Evolutionary conservation across 1,140 invertebrate genomes (phyloP), one percentile per base, ranked within the genome.

Genomic region (Leptopilina boulardi): DNA sequence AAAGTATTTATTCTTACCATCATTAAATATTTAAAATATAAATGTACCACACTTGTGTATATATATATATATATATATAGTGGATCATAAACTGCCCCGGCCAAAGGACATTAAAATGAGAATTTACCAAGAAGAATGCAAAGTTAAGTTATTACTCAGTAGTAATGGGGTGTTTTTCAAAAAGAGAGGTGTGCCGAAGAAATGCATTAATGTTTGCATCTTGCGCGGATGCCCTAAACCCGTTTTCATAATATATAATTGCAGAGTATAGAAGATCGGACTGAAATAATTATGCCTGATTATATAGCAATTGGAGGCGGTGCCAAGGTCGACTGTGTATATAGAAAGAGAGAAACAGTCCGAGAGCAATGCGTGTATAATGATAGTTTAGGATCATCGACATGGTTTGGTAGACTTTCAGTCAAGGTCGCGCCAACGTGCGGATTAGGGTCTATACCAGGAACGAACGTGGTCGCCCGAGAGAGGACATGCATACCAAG

Each of bases 391-490:
- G 59, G 59, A 66, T 34, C 23, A 66, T 66, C 59, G 26, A 2
- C 59, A 66, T 5, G 26, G 59, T 66, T 66, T 30, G 26, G 13
- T 66, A 66, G 26, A 30, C 23, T 66, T 66, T 30, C 1, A 66
- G 59, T 75, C 70, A 41, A 42, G 77, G 70, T 66, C 70, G 26
- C n/a, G n/a, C n/a, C n/a, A 30, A 10, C 44, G 41, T 5, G n/a
- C n/a, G 44, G 44, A 82, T 80, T 79, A 83, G 77, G 70, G 54
- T 19, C 59, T 82, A 71, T 54, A 26, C 8, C 70, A 15, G 23
- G 71, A 66, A 66, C 59, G 71, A 66, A 66, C 59, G 23, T 66
- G 59, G 59, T 66, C 59, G 21, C 59, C 10, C 23, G 26, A 66
- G 59, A 66, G 30, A 30, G 59, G 59, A 66, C 59, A 38, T 38